These are phyloP conservation scores for Pangasius macronema DNA, from an alignment of 2,797 vertebrate genomes.

Conservation along the genomic window DNA sequence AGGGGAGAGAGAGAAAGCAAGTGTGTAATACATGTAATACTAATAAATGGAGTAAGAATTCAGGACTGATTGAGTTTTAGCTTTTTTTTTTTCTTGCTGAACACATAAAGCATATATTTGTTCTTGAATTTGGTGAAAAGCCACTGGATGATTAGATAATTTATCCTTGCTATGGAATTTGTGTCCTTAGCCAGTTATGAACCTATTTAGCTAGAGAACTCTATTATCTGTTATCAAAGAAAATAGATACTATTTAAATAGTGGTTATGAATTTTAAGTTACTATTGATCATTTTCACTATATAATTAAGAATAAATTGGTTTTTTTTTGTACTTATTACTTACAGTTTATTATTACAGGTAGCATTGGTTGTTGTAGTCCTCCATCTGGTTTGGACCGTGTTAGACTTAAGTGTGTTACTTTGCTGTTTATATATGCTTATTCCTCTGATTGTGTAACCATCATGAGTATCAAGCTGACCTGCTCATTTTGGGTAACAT, in stretches of 20 bases:
- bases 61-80: too few relatives aligned
- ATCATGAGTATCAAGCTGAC: constrained; percentile 62
- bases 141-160: too few relatives aligned
- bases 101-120: neutral
- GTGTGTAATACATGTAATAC: neutral
- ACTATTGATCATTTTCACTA: neutral
- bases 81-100: too few relatives aligned
- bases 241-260: neutral
- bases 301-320: neutral
- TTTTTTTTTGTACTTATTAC: too few relatives aligned
- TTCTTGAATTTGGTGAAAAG: neutral
- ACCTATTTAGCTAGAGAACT: too few relatives aligned
- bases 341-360: neutral
- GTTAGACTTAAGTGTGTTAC: neutral
- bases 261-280: too few relatives aligned
- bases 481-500: constrained; percentile 44
- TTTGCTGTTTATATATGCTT: neutral
- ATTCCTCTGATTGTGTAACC: neutral
- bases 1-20: neutral
- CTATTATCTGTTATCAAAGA: too few relatives aligned
- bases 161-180: too few relatives aligned
- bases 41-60: neutral
- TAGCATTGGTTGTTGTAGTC: neutral
- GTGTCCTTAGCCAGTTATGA: too few relatives aligned
- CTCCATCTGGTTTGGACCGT: neutral